These are phyloP conservation scores for Nyctibius grandis DNA, from an alignment of 2,797 vertebrate species.

Conservation along the genomic window DNA sequence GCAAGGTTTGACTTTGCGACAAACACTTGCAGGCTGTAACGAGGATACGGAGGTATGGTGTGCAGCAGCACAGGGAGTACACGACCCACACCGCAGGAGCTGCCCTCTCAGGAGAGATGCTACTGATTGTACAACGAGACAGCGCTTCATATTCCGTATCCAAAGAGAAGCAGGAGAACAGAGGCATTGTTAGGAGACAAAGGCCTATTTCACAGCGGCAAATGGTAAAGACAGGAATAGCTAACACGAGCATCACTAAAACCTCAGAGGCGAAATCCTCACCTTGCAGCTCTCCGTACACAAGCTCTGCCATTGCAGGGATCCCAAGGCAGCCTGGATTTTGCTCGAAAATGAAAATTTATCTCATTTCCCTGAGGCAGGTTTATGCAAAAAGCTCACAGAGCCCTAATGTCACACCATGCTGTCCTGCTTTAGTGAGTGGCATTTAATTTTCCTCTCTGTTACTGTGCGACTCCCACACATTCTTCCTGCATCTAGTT, in stretches of 20 bases:
- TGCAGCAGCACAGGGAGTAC: neutral
- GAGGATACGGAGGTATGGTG: rapidly evolving
- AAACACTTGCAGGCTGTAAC: neutral
- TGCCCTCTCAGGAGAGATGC: neutral
- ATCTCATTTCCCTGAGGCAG: neutral
- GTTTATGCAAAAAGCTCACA: neutral
- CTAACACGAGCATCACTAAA: rapidly evolving
- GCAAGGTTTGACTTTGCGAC: neutral
- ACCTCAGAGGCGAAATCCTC: neutral
- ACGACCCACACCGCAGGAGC: neutral
- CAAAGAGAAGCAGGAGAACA: neutral
- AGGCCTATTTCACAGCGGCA: neutral
- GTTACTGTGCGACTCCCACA: neutral
- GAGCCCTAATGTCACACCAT: neutral
- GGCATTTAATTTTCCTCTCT: neutral
- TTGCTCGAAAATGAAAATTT: neutral
- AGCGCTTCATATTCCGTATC: neutral
- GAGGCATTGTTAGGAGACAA: neutral
- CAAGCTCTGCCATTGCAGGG: neutral
- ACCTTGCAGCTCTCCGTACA: neutral
- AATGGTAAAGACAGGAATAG: neutral
- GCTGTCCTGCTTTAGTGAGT: neutral
- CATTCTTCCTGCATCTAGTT: neutral
- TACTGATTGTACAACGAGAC: neutral
- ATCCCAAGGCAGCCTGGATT: neutral